Percentiles rank a stretch among this genome's conserved stretches.
Evolutionary conservation across 2,888 invertebrate genomes (phyloP).

Genomic region (Apantesis nais): DNA sequence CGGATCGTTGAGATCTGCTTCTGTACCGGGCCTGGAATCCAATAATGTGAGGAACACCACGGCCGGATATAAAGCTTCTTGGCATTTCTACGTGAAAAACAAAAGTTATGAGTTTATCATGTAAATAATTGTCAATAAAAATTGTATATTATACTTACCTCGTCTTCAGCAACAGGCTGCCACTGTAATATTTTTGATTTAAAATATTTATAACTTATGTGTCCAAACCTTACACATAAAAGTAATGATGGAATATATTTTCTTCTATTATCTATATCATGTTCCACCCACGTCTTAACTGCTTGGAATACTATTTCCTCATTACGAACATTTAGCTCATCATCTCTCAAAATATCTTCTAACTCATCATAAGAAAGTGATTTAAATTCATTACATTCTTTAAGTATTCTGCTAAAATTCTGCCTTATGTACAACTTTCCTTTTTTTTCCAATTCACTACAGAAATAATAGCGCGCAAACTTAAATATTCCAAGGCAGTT

Average conservation of each 20-base stretch:
- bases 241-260: constrained; percentile 86
- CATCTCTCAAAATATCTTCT: constrained; percentile 87
- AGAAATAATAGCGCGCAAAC: constrained; percentile 90
- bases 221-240: constrained; percentile 88
- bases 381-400: constrained; percentile 88
- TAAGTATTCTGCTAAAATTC: constrained; percentile 86
- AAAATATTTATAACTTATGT: constrained; percentile 86
- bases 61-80: constrained; percentile 82
- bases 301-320: constrained; percentile 92
- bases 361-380: constrained; percentile 87
- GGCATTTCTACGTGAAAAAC: constrained; percentile 76
- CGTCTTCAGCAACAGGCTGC: constrained; percentile 81
- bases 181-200: constrained; percentile 84
- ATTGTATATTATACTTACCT: constrained; percentile 58
- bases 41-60: constrained; percentile 82
- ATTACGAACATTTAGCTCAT: constrained; percentile 89
- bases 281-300: constrained; percentile 89
- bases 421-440: constrained; percentile 86
- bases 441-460: constrained; percentile 87
- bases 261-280: constrained; percentile 83
- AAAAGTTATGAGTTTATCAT: constrained; percentile 11
- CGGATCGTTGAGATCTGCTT: constrained; percentile 84
- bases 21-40: constrained; percentile 78
- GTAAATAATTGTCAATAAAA: background rate
- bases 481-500: constrained; percentile 90